A percentile compares a stretch with the other conserved stretches of the same genome.
phyloP scores from a whole-genome alignment of 2,888 invertebrate species.

The Oscheius sp. region DNA sequence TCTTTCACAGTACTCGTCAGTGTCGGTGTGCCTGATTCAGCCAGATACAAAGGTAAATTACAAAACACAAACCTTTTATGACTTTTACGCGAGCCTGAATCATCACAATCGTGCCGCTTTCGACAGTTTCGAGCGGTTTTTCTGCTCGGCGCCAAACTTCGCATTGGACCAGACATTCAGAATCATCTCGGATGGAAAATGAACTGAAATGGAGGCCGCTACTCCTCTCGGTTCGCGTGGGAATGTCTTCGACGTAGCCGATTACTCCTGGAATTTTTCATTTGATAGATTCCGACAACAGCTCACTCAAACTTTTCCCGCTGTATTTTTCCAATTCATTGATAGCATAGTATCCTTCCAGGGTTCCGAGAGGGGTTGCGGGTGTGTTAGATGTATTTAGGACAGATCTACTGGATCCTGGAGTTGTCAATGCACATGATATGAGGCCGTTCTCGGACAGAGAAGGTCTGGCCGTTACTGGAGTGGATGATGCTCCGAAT shows the following conservation, averaged over 20 bases:
- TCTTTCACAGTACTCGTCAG: conserved; percentile 9
- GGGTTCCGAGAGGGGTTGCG: neutral
- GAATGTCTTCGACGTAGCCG: neutral
- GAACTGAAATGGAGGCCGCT: neutral
- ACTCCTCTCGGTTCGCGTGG: neutral
- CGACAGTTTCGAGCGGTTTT: neutral
- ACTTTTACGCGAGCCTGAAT: conserved; percentile 4
- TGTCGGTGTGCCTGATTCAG: neutral
- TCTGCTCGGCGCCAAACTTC: conserved; percentile 11
- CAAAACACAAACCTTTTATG: neutral
- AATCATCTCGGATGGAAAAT: conserved; percentile 12
- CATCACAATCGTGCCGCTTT: conserved; percentile 6
- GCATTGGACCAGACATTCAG: neutral
- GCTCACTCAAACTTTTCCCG: conserved; percentile 6
- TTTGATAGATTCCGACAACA: neutral
- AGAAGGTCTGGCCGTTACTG: too few species aligned
- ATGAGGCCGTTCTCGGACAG: too few species aligned
- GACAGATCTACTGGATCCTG: too few species aligned
- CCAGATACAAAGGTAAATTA: too few species aligned
- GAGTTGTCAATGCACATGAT: too few species aligned
- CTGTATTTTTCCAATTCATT: conserved; percentile 7
- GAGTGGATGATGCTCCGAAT: too few species aligned
- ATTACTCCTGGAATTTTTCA: conserved; percentile 2
- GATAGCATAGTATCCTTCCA: neutral
- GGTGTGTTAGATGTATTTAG: too few species aligned